Evolutionary conservation across 2,113 vertebrate genomes (phyloP).

Genomic region (Myiopsitta monachus): DNA sequence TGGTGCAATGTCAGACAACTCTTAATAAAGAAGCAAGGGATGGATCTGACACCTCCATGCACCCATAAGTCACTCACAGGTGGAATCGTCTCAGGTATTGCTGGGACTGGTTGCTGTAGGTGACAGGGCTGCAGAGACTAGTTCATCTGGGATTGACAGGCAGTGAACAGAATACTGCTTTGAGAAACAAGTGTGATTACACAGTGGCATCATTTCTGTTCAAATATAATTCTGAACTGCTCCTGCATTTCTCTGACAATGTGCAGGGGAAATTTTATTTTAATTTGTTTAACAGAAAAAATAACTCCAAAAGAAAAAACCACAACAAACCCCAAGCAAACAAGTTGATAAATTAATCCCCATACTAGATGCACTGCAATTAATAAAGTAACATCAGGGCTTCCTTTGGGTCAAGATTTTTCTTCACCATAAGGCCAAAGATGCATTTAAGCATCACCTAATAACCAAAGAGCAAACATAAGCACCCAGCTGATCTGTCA

Average conservation of each 20-base stretch:
- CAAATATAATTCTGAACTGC: background rate
- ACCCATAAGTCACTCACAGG: background rate
- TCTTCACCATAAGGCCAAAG: background rate
- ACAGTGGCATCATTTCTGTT: background rate
- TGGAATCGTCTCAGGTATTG: background rate
- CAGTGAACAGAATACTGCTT: background rate
- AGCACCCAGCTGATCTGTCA: background rate
- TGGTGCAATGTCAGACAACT: background rate
- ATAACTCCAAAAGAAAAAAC: background rate
- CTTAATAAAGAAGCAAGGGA: background rate
- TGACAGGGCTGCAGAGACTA: background rate
- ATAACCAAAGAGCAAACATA: background rate
- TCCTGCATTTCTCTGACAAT: background rate
- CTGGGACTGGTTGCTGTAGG: background rate
- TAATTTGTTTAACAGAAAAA: background rate
- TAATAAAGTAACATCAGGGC: background rate
- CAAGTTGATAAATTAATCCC: background rate
- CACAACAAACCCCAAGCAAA: background rate
- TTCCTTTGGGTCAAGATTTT: background rate
- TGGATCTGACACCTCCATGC: background rate
- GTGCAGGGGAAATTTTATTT: background rate
- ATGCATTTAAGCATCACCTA: background rate
- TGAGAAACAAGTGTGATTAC: background rate
- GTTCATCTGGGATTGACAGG: background rate
- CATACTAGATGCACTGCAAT: background rate